A percentile compares a stretch with the other conserved stretches of the same genome.
Conservation (phyloP, 2,888 invertebrate species). For the Melitaea athalia region DNA sequence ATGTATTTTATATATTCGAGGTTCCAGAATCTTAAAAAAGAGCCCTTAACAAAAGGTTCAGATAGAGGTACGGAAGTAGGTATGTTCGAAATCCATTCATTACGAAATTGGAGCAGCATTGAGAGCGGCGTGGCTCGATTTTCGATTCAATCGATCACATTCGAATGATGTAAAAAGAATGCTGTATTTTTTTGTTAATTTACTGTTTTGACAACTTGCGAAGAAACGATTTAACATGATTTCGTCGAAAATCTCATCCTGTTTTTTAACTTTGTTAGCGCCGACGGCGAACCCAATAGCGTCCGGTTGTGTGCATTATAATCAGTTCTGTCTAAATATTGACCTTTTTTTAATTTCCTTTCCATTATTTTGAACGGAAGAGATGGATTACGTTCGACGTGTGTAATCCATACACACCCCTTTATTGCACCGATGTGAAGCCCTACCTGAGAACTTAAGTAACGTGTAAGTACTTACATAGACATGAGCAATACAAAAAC, state of each 20-base stretch:
- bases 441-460: constrained; percentile 22
- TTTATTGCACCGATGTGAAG: constrained; percentile 45
- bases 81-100: constrained; percentile 56
- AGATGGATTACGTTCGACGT: constrained; percentile 61
- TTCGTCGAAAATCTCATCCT: constrained; percentile 77
- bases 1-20: neutral
- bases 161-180: constrained; percentile 49
- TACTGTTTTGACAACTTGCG: constrained; percentile 67
- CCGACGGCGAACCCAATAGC: constrained; percentile 64
- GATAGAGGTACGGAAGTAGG: constrained; percentile 57
- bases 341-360: constrained; percentile 73
- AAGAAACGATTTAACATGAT: constrained; percentile 72
- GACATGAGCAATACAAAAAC: too few species aligned
- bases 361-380: constrained; percentile 63
- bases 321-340: constrained; percentile 80
- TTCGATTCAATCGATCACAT: constrained; percentile 66
- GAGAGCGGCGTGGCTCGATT: constrained; percentile 59
- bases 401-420: constrained; percentile 70
- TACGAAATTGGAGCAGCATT: constrained; percentile 55
- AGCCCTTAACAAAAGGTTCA: constrained; percentile 33
- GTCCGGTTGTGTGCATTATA: constrained; percentile 68
- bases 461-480: too few species aligned
- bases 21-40: constrained; percentile 14
- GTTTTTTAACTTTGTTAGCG: constrained; percentile 72
- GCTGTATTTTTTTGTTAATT: constrained; percentile 42